These are phyloP conservation scores for Anthopleura xanthogrammica DNA, from an alignment of 92 coral and sea anemone species.

Conservation along the genomic window DNA sequence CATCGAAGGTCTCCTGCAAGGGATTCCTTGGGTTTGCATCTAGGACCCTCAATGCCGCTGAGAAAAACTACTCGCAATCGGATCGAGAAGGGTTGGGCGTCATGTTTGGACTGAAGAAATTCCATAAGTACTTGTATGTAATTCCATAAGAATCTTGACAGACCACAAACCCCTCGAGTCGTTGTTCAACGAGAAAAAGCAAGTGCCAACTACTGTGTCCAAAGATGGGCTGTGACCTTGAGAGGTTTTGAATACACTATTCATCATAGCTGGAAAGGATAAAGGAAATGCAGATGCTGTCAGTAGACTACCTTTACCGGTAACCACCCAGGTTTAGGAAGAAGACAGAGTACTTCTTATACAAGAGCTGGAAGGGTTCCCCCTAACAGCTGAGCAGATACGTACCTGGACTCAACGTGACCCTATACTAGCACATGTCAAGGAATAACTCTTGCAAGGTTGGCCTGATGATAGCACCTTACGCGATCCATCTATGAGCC, in stretches of 20 bases:
- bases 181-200: no score
- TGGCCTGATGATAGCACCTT: no score
- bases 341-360: constrained; percentile 38
- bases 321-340: constrained; percentile 13
- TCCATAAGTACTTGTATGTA: no score
- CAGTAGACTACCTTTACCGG: constrained; percentile 1
- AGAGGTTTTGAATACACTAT: constrained; percentile 36
- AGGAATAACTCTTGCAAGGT: no score
- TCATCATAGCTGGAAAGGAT: constrained; percentile 45
- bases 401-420: constrained; percentile 32
- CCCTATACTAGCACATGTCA: constrained; percentile 31
- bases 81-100: no score
- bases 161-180: no score
- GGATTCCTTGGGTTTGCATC: constrained; percentile 11
- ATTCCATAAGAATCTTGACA: no score
- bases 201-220: constrained; percentile 33
- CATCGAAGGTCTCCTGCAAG: constrained; percentile 25
- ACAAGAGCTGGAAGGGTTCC: constrained; percentile 16
- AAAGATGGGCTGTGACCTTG: constrained; percentile 51
- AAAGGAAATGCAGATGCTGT: constrained; percentile 43
- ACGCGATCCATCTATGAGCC: no score
- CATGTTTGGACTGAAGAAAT: no score
- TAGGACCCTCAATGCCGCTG: no score
- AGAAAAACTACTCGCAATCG: no score
- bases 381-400: constrained; percentile 43